These are phyloP conservation scores for Murina feae DNA, from an alignment of 2,113 vertebrate genomes.

Conservation along the genomic window DNA sequence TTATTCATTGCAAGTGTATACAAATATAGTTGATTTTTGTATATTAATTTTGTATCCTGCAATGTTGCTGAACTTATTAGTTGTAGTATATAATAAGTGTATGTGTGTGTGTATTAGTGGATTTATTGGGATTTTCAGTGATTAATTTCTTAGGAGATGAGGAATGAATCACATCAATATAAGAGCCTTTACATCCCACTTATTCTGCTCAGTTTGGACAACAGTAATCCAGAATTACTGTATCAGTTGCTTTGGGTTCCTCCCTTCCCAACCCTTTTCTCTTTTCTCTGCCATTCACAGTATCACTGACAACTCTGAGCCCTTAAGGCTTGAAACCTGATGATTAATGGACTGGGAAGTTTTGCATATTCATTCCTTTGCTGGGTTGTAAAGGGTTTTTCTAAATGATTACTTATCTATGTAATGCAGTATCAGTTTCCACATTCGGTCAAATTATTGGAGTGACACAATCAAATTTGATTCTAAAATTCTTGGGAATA, in stretches of 20 bases:
- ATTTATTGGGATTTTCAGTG: neutral
- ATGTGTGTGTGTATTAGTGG: neutral
- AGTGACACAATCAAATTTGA: neutral
- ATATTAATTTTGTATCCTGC: neutral
- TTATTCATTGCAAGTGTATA: neutral
- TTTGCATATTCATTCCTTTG: neutral
- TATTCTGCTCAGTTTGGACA: neutral
- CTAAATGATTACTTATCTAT: neutral
- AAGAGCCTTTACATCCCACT: no score
- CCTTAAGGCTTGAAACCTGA: neutral
- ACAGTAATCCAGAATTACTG: neutral
- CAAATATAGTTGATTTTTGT: neutral
- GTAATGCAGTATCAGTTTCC: neutral
- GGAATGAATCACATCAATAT: neutral
- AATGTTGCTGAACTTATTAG: neutral
- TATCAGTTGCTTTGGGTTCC: fast-evolving
- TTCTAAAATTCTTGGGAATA: neutral
- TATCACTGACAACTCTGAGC: neutral
- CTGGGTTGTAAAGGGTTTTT: neutral
- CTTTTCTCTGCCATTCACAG: neutral
- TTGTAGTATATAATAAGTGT: neutral
- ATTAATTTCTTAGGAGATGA: neutral
- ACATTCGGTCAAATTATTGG: neutral
- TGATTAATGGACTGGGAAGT: neutral
- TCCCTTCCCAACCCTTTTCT: no score